Conservation (phyloP, 2,888 invertebrate species). For the Bombylius discolor region DNA sequence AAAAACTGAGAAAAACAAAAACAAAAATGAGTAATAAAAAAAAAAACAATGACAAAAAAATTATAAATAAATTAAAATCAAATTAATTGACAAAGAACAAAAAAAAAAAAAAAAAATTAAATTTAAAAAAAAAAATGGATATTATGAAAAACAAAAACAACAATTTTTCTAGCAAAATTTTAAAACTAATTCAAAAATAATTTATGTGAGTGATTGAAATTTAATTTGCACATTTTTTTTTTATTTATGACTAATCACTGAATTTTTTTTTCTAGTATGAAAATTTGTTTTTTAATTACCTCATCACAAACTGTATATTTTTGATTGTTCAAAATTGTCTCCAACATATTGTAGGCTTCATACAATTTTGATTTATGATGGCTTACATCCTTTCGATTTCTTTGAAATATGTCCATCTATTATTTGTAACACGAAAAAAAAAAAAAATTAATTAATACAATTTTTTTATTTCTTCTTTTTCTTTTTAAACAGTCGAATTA, state of each 20-base stretch:
- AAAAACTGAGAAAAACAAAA: neutral
- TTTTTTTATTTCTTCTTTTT: too few relatives aligned
- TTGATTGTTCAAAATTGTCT: constrained; percentile 27
- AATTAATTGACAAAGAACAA: too few relatives aligned
- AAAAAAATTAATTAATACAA: neutral
- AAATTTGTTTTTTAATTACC: constrained; percentile 18
- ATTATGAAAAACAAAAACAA: too few relatives aligned
- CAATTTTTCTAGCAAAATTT: too few relatives aligned
- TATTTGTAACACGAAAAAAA: neutral
- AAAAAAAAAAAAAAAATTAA: too few relatives aligned
- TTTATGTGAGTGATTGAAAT: too few relatives aligned
- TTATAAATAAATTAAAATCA: neutral
- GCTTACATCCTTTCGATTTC: constrained; percentile 24
- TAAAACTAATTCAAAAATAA: too few relatives aligned
- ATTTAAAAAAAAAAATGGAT: too few relatives aligned
- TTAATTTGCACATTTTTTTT: too few relatives aligned
- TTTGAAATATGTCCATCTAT: constrained; percentile 29
- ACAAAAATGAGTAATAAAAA: neutral
- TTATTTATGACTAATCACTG: too few relatives aligned
- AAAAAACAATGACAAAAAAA: neutral
- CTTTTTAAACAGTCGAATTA: too few relatives aligned
- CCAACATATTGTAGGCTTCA: constrained; percentile 35
- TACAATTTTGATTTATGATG: constrained; percentile 27
- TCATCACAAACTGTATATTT: constrained; percentile 32
- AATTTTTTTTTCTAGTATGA: too few relatives aligned